A percentile compares a stretch with the other conserved stretches of the same genome.
Conservation (phyloP, 2,113 vertebrate species). For the Arvicanthis niloticus region DNA sequence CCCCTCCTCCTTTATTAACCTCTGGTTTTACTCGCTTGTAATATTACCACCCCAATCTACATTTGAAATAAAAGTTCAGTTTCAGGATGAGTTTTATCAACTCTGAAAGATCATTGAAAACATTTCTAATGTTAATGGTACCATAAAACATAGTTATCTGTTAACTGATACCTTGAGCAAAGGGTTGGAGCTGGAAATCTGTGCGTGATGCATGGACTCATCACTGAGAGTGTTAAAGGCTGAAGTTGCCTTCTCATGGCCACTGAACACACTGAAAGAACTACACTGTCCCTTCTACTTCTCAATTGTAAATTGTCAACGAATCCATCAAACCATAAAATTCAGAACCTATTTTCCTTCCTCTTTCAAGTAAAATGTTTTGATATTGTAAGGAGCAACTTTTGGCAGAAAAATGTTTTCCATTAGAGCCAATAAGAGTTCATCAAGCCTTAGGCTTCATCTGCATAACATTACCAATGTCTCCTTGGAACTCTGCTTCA, state of each 20-base stretch:
- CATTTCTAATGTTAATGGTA: constrained; percentile 23
- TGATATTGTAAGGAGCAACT: not conserved
- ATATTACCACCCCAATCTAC: not conserved
- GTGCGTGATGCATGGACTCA: not conserved
- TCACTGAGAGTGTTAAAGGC: not conserved
- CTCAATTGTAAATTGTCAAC: constrained; percentile 14
- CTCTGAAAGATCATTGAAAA: constrained; percentile 46
- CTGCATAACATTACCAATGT: constrained; percentile 30
- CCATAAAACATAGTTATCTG: not conserved
- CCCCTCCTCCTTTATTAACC: not conserved
- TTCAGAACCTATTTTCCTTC: constrained; percentile 9
- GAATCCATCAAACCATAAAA: not conserved
- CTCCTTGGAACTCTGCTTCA: constrained; percentile 1
- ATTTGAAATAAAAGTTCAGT: constrained; percentile 46
- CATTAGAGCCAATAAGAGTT: not conserved
- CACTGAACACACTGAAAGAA: not conserved
- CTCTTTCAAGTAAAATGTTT: constrained; percentile 48
- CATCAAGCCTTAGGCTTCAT: constrained; percentile 7
- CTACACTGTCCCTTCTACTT: not conserved
- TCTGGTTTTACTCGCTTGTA: not conserved
- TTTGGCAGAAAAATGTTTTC: constrained; percentile 67
- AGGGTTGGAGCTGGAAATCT: not conserved
- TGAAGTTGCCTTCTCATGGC: constrained; percentile 1
- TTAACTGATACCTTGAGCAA: not conserved
- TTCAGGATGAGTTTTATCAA: constrained; percentile 56